Evolutionary conservation across 2,113 vertebrate species (phyloP).

Genomic region (Crotalus tigris): DNA sequence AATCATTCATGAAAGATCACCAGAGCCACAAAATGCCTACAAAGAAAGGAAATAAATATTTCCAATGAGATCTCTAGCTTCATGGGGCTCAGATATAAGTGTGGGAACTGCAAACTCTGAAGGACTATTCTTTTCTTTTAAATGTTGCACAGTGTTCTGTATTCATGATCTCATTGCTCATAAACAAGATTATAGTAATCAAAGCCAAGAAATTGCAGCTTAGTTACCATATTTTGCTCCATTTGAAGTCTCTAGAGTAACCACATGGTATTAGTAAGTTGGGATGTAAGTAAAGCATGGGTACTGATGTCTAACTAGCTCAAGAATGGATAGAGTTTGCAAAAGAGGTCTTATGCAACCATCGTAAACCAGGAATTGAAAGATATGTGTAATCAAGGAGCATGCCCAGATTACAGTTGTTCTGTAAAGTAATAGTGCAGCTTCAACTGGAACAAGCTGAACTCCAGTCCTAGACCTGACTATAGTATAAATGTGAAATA

Average conservation of each 20-base stretch:
- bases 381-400: background rate
- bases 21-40: background rate
- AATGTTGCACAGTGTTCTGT: background rate
- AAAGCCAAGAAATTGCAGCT: background rate
- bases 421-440: background rate
- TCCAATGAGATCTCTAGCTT: background rate
- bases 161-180: background rate
- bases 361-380: background rate
- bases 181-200: background rate
- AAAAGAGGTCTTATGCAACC: background rate
- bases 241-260: background rate
- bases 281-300: background rate
- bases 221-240: background rate
- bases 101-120: background rate
- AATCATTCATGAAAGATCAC: background rate
- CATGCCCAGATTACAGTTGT: background rate
- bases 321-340: background rate
- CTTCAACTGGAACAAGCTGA: background rate
- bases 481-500: background rate
- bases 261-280: background rate
- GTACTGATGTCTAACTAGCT: background rate
- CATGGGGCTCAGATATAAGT: background rate
- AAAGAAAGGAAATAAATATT: background rate
- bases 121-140: background rate
- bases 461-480: background rate